Percentiles rank a stretch among this genome's conserved stretches.
Evolutionary conservation across 1,140 invertebrate genomes (phyloP).

Genomic region (Panulirus ornatus): DNA sequence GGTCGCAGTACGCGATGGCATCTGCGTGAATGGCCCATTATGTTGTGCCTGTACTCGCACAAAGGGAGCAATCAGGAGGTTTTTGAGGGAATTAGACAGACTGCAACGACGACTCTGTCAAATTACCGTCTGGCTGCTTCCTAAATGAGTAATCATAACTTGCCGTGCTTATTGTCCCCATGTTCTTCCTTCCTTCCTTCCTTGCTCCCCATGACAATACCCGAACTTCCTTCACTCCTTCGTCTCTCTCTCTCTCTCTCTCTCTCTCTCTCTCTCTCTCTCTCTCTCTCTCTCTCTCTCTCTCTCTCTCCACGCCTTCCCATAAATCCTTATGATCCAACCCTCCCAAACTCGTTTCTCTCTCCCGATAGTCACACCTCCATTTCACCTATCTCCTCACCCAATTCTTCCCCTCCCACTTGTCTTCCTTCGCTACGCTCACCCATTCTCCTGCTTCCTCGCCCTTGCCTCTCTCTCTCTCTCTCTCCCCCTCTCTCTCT

Average conservation of each 20-base stretch:
- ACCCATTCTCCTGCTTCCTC: neutral
- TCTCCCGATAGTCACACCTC: neutral
- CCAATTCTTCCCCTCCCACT: neutral
- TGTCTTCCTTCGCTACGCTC: neutral
- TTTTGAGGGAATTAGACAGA: neutral
- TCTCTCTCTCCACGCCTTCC: too few species aligned
- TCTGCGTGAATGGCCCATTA: constrained; percentile 27
- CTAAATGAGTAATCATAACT: too few species aligned
- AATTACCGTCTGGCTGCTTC: too few species aligned
- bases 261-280: neutral
- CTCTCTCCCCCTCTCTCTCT: constrained; percentile 50
- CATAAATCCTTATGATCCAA: neutral
- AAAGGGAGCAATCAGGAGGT: constrained; percentile 27
- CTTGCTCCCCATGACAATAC: too few species aligned
- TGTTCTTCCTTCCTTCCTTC: too few species aligned
- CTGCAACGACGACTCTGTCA: too few species aligned
- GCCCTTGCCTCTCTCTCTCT: constrained; percentile 31
- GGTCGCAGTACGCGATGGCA: neutral
- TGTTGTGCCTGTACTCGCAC: constrained; percentile 19
- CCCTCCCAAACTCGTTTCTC: neutral
- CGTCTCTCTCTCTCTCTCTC: neutral
- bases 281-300: neutral
- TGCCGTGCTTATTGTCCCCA: too few species aligned
- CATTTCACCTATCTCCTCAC: neutral
- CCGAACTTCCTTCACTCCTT: too few species aligned